Conservation (phyloP, 1,140 invertebrate species). For the Pseudomyrmex concolor region DNA sequence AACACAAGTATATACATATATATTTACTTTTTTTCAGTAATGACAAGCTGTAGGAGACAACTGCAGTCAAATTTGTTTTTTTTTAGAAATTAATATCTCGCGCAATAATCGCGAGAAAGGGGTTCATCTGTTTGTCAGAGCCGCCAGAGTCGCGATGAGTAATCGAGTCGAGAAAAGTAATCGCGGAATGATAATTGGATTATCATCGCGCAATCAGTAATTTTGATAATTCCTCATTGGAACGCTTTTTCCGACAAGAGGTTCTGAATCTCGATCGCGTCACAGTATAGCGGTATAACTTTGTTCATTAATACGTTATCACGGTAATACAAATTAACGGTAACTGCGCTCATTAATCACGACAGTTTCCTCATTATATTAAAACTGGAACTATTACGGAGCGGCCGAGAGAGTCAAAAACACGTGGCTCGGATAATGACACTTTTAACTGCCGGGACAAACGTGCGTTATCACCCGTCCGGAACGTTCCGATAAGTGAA, state of each 20-base stretch:
- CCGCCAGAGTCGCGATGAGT: constrained; percentile 17
- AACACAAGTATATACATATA: not conserved
- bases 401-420: no score
- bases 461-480: no score
- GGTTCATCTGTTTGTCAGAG: not conserved
- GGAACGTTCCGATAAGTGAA: no score
- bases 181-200: constrained; percentile 12
- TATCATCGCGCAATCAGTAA: not conserved
- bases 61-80: not conserved
- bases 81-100: constrained; percentile 20
- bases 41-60: not conserved
- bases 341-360: constrained; percentile 45
- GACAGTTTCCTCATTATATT: not conserved
- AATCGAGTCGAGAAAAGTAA: constrained; percentile 10
- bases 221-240: not conserved
- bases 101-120: not conserved
- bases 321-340: constrained; percentile 48
- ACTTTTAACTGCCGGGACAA: no score
- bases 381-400: not conserved
- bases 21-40: not conserved
- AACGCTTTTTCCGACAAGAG: not conserved
- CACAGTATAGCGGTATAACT: constrained; percentile 1
- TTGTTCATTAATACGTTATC: constrained; percentile 44
- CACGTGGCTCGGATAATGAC: no score
- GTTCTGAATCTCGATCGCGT: not conserved